A percentile compares a stretch with the other conserved stretches of the same genome.
Evolutionary conservation across 2,888 invertebrate genomes (phyloP).

Genomic region (Cephus rjabovi): DNA sequence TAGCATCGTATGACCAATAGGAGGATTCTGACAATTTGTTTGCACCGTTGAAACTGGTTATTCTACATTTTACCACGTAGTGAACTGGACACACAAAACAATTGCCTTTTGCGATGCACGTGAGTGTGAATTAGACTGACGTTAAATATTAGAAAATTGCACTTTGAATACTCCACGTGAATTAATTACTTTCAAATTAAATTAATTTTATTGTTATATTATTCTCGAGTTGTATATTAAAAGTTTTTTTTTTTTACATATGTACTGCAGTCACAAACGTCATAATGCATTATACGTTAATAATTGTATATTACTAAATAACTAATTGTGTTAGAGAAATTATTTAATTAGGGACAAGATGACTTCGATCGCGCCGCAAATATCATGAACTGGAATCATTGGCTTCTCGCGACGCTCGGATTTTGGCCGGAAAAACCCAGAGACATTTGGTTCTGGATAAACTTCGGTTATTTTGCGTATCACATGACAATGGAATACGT

Average conservation of each 20-base stretch:
- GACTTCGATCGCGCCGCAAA: constrained; percentile 38
- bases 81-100: background rate
- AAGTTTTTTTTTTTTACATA: background rate
- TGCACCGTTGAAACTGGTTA: background rate
- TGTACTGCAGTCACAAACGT: constrained; percentile 3
- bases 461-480: constrained; percentile 46
- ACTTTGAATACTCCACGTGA: background rate
- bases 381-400: constrained; percentile 44
- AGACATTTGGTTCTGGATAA: constrained; percentile 37
- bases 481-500: constrained; percentile 51
- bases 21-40: background rate
- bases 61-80: background rate
- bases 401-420: constrained; percentile 42
- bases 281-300: background rate
- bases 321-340: background rate
- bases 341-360: constrained; percentile 29
- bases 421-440: constrained; percentile 46
- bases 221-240: background rate
- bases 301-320: background rate
- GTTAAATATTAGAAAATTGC: background rate
- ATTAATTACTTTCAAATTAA: too few relatives aligned
- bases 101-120: background rate
- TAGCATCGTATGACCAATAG: background rate
- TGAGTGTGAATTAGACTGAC: background rate
- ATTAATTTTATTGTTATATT: background rate